Evolutionary conservation across 2,888 invertebrate genomes (phyloP).

Genomic region (Caenorhabditis sp.): DNA sequence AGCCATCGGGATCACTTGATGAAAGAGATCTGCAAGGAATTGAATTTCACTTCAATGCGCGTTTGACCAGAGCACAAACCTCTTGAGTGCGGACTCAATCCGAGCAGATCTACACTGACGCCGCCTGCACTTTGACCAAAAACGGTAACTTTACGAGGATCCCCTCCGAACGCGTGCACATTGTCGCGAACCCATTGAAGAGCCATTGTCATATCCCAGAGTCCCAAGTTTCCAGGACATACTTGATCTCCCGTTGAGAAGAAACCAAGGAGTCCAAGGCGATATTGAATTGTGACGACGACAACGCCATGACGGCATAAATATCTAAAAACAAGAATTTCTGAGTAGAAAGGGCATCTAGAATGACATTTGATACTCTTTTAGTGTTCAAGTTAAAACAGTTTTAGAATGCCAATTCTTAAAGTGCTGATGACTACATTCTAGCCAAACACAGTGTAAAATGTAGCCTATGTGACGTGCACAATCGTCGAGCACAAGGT

Average conservation of each 20-base stretch:
- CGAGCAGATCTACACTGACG: conserved; percentile 73
- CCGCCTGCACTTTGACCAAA: conserved; percentile 78
- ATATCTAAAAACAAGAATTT: conserved; percentile 62
- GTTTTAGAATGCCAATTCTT: too few species aligned
- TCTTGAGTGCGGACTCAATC: conserved; percentile 74
- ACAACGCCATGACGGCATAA: conserved; percentile 75
- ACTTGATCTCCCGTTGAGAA: conserved; percentile 76
- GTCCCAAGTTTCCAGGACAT: conserved; percentile 78
- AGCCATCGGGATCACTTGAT: conserved; percentile 78
- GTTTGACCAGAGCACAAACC: conserved; percentile 48
- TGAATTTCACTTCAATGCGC: conserved; percentile 8
- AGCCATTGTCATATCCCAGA: conserved; percentile 79
- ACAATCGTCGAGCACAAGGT: conserved; percentile 2
- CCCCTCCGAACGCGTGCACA: conserved; percentile 74
- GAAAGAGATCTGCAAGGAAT: conserved; percentile 73
- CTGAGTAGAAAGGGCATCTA: background rate
- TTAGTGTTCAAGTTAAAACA: too few species aligned
- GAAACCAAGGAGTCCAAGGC: conserved; percentile 78
- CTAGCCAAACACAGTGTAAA: conserved; percentile 27
- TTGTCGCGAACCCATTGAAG: conserved; percentile 77
- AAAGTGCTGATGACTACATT: too few species aligned
- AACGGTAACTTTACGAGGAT: conserved; percentile 74
- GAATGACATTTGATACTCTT: conserved; percentile 9
- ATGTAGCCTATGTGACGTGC: conserved; percentile 26
- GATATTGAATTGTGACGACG: conserved; percentile 76